These are phyloP conservation scores for Drosophila differens DNA, from an alignment of 2,888 invertebrate genomes.

Conservation along the genomic window DNA sequence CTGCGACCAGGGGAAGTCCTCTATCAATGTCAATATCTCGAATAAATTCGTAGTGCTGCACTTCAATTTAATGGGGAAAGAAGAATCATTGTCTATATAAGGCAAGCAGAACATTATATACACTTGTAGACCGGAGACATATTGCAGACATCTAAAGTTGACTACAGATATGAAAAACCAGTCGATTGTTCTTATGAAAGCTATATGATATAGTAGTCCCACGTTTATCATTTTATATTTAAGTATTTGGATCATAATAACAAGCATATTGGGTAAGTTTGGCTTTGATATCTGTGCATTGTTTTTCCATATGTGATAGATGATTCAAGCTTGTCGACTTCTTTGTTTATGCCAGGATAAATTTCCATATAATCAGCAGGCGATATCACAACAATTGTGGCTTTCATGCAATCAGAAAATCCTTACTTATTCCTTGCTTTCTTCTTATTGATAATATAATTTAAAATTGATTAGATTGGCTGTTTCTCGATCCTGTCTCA, in stretches of 20 bases:
- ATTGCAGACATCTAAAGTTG: too few relatives aligned
- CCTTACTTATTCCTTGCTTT: too few relatives aligned
- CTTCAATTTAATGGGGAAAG: not conserved
- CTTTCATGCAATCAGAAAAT: not conserved
- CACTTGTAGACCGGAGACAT: not conserved
- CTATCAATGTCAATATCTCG: not conserved
- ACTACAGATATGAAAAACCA: not conserved
- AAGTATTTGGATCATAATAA: too few relatives aligned
- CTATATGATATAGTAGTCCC: too few relatives aligned
- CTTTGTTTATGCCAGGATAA: not conserved
- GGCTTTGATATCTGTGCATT: not conserved
- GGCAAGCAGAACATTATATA: not conserved
- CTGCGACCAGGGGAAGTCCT: not conserved
- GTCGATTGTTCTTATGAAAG: not conserved
- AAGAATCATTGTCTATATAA: not conserved
- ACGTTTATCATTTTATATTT: too few relatives aligned
- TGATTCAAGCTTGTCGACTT: not conserved
- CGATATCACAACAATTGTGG: not conserved
- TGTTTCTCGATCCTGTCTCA: rapidly evolving
- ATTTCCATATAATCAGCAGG: not conserved
- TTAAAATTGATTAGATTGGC: not conserved
- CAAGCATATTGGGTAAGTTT: too few relatives aligned
- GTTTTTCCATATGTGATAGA: not conserved
- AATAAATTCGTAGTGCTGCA: not conserved
- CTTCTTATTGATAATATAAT: not conserved